Evolutionary conservation across 2,797 vertebrate genomes (phyloP).

Genomic region (Enteromius mattozi): DNA sequence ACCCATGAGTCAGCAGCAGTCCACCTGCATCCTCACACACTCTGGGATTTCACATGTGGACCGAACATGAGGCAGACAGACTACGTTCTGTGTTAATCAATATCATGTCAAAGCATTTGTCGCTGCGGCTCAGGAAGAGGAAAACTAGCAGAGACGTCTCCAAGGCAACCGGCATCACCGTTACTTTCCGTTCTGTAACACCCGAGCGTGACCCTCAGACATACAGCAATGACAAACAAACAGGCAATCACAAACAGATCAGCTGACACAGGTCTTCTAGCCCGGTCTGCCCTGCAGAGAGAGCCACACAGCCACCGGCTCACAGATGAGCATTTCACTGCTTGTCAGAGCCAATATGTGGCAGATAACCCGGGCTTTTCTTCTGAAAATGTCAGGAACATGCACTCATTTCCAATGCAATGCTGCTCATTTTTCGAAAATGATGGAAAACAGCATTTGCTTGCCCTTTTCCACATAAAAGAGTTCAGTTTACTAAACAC

Average conservation of each 20-base stretch:
- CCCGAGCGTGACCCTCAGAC: slow-evolving; percentile 16
- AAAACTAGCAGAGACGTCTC: slow-evolving; percentile 41
- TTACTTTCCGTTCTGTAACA: background rate
- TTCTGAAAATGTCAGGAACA: slow-evolving; percentile 33
- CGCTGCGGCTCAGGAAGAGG: background rate
- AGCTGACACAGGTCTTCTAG: slow-evolving; percentile 70
- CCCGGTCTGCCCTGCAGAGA: slow-evolving; percentile 63
- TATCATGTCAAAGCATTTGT: slow-evolving; percentile 36
- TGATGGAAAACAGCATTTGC: background rate
- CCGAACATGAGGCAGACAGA: background rate
- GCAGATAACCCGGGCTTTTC: slow-evolving; percentile 39
- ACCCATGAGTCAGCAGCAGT: slow-evolving; percentile 40
- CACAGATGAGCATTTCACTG: slow-evolving; percentile 72
- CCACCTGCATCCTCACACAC: slow-evolving; percentile 22
- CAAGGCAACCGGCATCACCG: background rate
- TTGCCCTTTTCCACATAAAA: background rate
- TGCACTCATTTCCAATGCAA: slow-evolving; percentile 11
- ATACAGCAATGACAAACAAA: slow-evolving; percentile 65
- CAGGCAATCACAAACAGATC: slow-evolving; percentile 72
- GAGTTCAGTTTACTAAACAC: background rate
- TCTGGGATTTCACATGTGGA: slow-evolving; percentile 45
- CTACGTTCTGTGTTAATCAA: slow-evolving; percentile 50
- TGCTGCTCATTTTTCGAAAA: background rate
- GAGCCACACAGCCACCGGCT: slow-evolving; percentile 54
- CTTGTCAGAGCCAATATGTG: slow-evolving; percentile 56